Base-by-base conservation (phyloP, 64 coral and sea anemone species). In the Pocillopora damicornis region DNA sequence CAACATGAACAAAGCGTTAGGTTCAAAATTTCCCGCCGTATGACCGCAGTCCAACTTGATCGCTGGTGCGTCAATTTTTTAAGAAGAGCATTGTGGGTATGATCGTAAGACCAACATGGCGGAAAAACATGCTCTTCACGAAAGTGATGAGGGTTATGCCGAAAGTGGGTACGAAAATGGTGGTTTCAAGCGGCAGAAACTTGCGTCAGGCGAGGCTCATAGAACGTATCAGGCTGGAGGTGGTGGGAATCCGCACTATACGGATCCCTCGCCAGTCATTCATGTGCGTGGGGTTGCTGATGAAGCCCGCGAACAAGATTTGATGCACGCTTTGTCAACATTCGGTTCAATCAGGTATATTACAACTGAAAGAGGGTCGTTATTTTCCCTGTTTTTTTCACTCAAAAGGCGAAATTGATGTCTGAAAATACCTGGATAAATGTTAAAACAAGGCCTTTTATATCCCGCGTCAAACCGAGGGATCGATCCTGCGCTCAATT, bases 271-370 rank as follows among this genome's bases (percentile, higher is more conserved):
- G 3, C 83, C 88, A 20, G 97, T 99, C 37, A 91, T 99, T 88
- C 97, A 99, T 66, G 90, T 99, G 13, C 87, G 97, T 74, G 93
- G 93, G 1, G 93, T 99, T 4, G 93, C 97, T 0, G 97, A 99
- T 14, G 90, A 92, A 80, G 93, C 97, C 17, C 88, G 90, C 75
- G 97, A 99, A 67, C 90, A 95, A 65, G 93, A 99, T 86, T 72
- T 99, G 15, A 58, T 99, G 1, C 93, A 95, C 60, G 58, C 87
- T 23, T 84, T 99, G 23, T 38, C 60, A 57, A 64, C 61, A 26
- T 99, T 92, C 73, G 97, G 97, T 11, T 76, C 86, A 36, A 93
- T 99, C 20, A 94, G 87, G 97, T 99, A 72, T 79, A 18, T 22
- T 13, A 65, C 37, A 20, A 7, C 11, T 60, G 5, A 17, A 20